These are phyloP conservation scores for Mohoua ochrocephala DNA, from an alignment of 2,113 vertebrate species.

Conservation along the genomic window DNA sequence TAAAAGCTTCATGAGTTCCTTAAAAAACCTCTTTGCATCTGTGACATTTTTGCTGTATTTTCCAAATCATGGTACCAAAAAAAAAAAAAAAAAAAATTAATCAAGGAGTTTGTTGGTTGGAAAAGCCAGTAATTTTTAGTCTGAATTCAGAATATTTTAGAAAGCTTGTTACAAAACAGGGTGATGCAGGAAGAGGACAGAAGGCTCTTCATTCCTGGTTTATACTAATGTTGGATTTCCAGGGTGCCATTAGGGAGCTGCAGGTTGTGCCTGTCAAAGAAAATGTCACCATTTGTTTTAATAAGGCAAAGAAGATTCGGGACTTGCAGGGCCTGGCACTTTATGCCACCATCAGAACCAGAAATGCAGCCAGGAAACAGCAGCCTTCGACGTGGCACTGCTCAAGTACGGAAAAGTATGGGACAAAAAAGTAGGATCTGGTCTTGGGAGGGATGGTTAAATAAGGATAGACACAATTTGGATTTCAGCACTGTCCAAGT, in stretches of 20 bases:
- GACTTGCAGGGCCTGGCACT: background rate
- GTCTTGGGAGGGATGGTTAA: background rate
- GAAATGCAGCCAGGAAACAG: background rate
- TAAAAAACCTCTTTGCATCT: background rate
- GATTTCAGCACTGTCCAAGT: background rate
- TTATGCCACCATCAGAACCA: background rate
- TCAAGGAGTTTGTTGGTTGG: background rate
- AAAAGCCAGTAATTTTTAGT: background rate
- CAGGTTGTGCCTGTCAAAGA: background rate
- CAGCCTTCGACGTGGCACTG: background rate
- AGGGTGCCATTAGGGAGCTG: background rate
- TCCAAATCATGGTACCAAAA: background rate
- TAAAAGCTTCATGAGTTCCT: background rate
- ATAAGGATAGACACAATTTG: background rate
- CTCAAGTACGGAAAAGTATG: background rate
- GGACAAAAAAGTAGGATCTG: background rate
- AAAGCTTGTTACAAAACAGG: background rate
- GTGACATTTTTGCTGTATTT: background rate
- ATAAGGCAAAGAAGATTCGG: background rate
- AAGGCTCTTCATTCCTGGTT: background rate
- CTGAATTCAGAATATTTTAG: background rate
- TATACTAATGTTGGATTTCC: background rate
- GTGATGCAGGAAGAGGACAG: background rate
- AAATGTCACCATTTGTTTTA: background rate
- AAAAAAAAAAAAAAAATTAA: background rate